phyloP scores from a whole-genome alignment of 1,140 invertebrate species.

The Goniozus legneri region DNA sequence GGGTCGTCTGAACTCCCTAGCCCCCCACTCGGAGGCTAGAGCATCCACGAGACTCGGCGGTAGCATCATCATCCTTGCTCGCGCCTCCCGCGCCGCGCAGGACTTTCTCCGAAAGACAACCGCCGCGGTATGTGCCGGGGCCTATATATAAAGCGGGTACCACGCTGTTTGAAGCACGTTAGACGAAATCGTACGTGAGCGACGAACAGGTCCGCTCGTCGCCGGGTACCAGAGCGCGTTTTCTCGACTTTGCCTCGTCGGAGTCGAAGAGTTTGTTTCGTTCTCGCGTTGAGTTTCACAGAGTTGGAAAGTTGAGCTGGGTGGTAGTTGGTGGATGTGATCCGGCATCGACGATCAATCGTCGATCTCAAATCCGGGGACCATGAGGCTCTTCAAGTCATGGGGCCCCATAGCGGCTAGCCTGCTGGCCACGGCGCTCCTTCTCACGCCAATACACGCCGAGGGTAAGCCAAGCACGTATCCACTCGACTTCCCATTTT shows the following conservation, averaged over 20 bases:
- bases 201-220: conserved; percentile 28
- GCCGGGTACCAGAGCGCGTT: conserved; percentile 15
- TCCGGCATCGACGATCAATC: conserved; percentile 8
- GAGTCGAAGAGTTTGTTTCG: neutral
- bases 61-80: conserved; percentile 40
- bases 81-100: no score
- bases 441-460: conserved; percentile 31
- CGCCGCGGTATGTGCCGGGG: no score
- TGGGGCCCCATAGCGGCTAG: conserved; percentile 36
- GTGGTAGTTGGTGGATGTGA: conserved; percentile 29
- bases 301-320: no score
- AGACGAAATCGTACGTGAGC: conserved; percentile 47
- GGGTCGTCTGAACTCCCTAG: no score
- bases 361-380: conserved; percentile 8
- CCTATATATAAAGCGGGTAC: conserved; percentile 54
- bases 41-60: neutral
- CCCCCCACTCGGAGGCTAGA: neutral
- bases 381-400: conserved; percentile 30
- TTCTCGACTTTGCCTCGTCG: neutral
- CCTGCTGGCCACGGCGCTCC: conserved; percentile 35
- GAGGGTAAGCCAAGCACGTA: conserved; percentile 49
- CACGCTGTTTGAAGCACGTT: conserved; percentile 49
- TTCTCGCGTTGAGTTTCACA: no score
- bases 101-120: conserved; percentile 54
- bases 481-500: no score